phyloP scores from a whole-genome alignment of 2,888 invertebrate genomes.

The Alcis repandata region DNA sequence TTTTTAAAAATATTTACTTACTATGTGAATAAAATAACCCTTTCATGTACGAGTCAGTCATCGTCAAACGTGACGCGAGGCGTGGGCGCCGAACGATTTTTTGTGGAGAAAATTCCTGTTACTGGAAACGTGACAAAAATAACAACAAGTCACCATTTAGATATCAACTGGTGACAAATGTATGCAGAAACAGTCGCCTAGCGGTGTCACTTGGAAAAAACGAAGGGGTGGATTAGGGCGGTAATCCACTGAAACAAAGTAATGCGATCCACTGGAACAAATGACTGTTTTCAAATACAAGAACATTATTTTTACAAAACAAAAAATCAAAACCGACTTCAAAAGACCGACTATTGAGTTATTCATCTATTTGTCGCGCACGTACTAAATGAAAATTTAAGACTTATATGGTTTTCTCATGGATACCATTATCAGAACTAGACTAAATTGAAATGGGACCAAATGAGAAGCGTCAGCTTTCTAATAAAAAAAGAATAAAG shows the following conservation, averaged over 20 bases:
- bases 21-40: neutral
- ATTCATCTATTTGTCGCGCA: too few relatives aligned
- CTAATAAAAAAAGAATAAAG: too few relatives aligned
- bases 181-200: constrained; percentile 21
- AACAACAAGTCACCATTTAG: constrained; percentile 24
- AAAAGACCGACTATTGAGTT: too few relatives aligned
- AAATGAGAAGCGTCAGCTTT: too few relatives aligned
- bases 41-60: neutral
- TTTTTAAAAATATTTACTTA: too few relatives aligned
- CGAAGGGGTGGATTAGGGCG: neutral
- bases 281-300: too few relatives aligned
- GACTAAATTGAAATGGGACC: too few relatives aligned
- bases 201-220: constrained; percentile 26
- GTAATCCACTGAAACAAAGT: neutral
- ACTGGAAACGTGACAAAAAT: constrained; percentile 26
- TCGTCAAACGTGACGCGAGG: neutral
- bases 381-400: too few relatives aligned
- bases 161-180: constrained; percentile 35
- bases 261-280: too few relatives aligned
- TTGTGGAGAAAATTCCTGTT: constrained; percentile 7
- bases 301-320: neutral
- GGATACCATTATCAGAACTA: too few relatives aligned
- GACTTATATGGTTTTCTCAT: too few relatives aligned
- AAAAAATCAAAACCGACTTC: too few relatives aligned
- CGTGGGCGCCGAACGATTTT: constrained; percentile 10